phyloP scores from a whole-genome alignment of 2,113 vertebrate genomes.

The Recurvirostra avosetta region DNA sequence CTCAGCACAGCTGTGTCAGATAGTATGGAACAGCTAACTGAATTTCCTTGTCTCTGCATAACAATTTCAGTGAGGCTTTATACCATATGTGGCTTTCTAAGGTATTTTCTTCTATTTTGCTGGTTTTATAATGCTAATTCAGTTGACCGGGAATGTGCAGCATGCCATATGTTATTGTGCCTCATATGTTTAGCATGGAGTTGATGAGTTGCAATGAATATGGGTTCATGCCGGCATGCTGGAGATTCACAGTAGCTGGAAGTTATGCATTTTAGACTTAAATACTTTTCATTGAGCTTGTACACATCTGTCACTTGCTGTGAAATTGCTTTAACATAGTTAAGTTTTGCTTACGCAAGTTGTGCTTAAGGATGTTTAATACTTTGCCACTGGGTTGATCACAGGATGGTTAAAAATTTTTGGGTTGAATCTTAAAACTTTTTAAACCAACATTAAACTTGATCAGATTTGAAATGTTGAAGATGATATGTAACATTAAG shows the following conservation, averaged over 20 bases:
- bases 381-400: not conserved
- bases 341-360: not conserved
- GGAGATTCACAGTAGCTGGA: not conserved
- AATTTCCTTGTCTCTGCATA: not conserved
- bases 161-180: not conserved
- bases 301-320: not conserved
- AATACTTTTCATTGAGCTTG: not conserved
- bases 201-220: not conserved
- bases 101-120: not conserved
- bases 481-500: not conserved
- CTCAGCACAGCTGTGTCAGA: not conserved
- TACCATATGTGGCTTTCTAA: not conserved
- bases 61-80: not conserved
- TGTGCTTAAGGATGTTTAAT: not conserved
- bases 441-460: not conserved
- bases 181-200: not conserved
- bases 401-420: not conserved
- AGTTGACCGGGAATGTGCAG: not conserved
- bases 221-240: not conserved
- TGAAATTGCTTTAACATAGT: not conserved
- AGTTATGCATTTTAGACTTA: not conserved
- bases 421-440: not conserved
- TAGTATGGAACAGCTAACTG: accelerated
- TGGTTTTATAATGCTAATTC: not conserved
- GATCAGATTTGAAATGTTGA: not conserved